Conservation (phyloP, 1,140 invertebrate species). For the Tetraneura akinire region DNA sequence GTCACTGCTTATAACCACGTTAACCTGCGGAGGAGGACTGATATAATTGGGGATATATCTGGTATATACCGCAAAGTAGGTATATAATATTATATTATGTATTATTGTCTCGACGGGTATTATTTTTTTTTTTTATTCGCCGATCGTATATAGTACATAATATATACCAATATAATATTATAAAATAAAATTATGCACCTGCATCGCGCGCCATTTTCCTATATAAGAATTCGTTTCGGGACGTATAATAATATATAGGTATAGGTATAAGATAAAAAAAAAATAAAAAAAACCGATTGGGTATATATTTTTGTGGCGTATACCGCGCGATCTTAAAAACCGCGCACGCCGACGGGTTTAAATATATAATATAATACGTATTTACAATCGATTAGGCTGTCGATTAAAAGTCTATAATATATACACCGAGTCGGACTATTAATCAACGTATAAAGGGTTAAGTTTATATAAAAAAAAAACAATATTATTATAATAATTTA, state of each 20-base stretch:
- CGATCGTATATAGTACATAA: not conserved
- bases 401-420: too few species aligned
- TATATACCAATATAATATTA: too few species aligned
- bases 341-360: not conserved
- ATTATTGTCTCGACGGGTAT: too few species aligned
- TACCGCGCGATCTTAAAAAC: not conserved
- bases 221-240: not conserved
- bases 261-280: not conserved
- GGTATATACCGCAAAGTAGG: too few species aligned
- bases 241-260: too few species aligned
- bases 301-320: too few species aligned
- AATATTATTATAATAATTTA: not conserved
- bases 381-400: not conserved
- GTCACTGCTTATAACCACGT: not conserved
- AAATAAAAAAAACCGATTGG: not conserved
- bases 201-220: not conserved
- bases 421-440: slow-evolving; percentile 2
- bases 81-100: not conserved
- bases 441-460: slow-evolving; percentile 9
- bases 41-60: too few species aligned
- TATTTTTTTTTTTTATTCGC: not conserved
- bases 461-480: not conserved
- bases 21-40: not conserved
- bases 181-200: not conserved
- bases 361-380: not conserved